Percentiles rank a stretch among this genome's conserved stretches.
Conservation (phyloP, 2,113 vertebrate species). For the Sinocyclocheilus grahami region DNA sequence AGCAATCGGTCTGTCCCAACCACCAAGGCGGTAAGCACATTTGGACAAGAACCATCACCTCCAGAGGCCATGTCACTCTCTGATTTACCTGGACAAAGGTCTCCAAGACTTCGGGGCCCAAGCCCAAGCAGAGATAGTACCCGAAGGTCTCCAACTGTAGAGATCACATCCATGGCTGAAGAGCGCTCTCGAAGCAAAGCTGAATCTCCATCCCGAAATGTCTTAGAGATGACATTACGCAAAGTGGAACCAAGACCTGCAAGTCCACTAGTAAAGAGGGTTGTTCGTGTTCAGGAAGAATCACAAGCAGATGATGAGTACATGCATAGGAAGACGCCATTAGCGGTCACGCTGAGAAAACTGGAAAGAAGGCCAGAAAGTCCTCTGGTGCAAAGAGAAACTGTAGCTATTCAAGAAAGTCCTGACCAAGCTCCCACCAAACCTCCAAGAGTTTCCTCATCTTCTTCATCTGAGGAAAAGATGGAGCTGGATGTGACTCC, state of each 20-base stretch:
- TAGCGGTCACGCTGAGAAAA: constrained; percentile 68
- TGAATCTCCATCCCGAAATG: constrained; percentile 67
- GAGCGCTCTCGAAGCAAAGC: constrained; percentile 59
- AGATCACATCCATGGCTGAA: constrained; percentile 56
- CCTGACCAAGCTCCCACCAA: constrained; percentile 61
- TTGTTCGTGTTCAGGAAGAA: constrained; percentile 69
- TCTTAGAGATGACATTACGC: constrained; percentile 68
- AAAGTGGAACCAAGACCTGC: constrained; percentile 74
- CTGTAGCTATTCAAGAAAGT: constrained; percentile 60
- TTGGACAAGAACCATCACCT: constrained; percentile 57
- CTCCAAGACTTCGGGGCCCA: constrained; percentile 62
- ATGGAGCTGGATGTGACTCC: constrained; percentile 62
- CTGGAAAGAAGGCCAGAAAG: constrained; percentile 75
- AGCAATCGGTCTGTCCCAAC: constrained; percentile 55
- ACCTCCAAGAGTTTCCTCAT: constrained; percentile 55
- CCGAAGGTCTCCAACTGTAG: constrained; percentile 69
- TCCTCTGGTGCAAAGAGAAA: constrained; percentile 71
- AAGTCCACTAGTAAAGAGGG: constrained; percentile 76
- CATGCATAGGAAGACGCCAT: constrained; percentile 66
- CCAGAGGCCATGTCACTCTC: constrained; percentile 73
- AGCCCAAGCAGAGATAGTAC: constrained; percentile 70
- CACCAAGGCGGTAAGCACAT: constrained; percentile 50
- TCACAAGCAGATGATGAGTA: constrained; percentile 62
- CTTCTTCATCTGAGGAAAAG: constrained; percentile 69
- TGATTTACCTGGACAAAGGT: constrained; percentile 74